Evolutionary conservation across 2,113 vertebrate genomes (phyloP), one percentile per base, ranked within the genome.

Genomic region (Sprattus sprattus): DNA sequence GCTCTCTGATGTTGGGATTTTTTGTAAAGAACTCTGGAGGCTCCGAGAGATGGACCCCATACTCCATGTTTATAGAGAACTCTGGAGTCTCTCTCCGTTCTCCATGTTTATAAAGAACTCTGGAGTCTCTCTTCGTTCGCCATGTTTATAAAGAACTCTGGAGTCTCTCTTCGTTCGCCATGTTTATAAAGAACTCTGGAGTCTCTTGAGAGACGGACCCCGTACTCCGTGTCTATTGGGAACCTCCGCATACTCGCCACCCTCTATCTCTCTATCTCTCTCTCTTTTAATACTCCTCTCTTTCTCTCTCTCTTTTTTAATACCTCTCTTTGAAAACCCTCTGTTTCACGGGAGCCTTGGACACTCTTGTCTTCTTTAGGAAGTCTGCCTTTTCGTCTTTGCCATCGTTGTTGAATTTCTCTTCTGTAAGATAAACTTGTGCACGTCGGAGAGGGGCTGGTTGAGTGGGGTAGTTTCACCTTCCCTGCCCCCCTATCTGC

Each of bases 311-410:
- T 46, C 71, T 82, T 81, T 15, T 83, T 86, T 82, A 85, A 6
- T 84, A 28, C 10, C 7, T 67, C 13, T 25, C 64, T 67, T 67
- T 67, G 64, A 67, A 25, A 67, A 67, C 64, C 22, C 85, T 92
- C 91, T 89, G 47, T 89, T 92, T 93, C 91, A 93, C 92, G 67
- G 82, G 87, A 95, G 93, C 93, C 94, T 95, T 94, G 88, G 87
- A 47, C 90, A 90, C 90, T 90, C 22, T 89, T 88, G 81, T 90
- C 89, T 92, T 91, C 90, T 91, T 91, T 81, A 87, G 89, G 88
- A 92, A 92, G 90, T 90, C 90, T 93, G 92, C 93, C 93, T 95
- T 94, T 71, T 95, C 93, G 71, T 86, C 87, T 91, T 91, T 90
- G 84, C 89, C 87, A 91, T 50, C 81, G 88, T 87, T 86, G 9